Evolutionary conservation across 2,113 vertebrate species (phyloP), one percentile per base, ranked within the genome.

Genomic region (Cyanoderma ruficeps): DNA sequence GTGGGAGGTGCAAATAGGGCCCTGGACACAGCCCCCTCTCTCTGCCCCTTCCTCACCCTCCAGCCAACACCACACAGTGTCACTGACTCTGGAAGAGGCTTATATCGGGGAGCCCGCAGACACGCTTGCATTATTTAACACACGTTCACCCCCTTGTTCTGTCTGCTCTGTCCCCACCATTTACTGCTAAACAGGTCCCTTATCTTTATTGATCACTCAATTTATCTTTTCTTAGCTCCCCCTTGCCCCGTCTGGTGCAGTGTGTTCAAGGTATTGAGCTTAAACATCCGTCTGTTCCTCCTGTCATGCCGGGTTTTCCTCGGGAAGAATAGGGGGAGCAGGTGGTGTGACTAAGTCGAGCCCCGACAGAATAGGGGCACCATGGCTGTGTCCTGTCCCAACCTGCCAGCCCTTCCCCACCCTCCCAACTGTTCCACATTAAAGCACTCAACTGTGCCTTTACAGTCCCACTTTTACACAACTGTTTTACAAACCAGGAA

Each of bases 371-470:
- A 98, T 98, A 98, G 98, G 98, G 97, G 97, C 98, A 98, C 98
- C 98, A 97, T 97, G 94, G 97, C 97, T 97, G 90, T 94, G 98
- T 98, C 98, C 99, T 98, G 98, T 98, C 98, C 98, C 97, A 98
- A 99, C 98, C 98, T 98, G 98, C 97, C 97, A 98, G 96, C 69
- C 25, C 83, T 97, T 98, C 98, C 98, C 98, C 99, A 99, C 99
- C 99, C 99, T 98, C 98, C 99, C 99, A 99, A 99, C 99, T 99
- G 99, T 99, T 99, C 98, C 98, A 98, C 98, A 99, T 99, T 99
- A 98, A 99, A 97, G 98, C 98, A 98, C 97, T 98, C 97, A 98
- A 96, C 98, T 98, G 98, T 98, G 98, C 97, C 98, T 98, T 98
- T 98, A 98, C 98, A 99, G 98, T 98, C 98, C 97, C 97, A 99